Conservation (phyloP, 2,113 vertebrate genomes). For the Phyllostomus hastatus region DNA sequence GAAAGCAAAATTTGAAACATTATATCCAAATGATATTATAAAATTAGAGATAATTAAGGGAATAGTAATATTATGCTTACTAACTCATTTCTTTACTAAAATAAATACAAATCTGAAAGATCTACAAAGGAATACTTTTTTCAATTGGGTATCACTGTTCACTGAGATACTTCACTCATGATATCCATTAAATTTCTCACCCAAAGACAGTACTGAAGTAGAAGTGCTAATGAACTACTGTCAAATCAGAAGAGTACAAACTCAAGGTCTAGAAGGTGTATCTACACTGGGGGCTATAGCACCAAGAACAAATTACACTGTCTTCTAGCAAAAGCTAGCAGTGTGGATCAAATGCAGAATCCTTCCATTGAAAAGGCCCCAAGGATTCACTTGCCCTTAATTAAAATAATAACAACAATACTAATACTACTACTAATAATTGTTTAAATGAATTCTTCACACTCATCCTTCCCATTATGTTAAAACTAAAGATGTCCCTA, state of each 20-base stretch:
- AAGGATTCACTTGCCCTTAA: conserved; percentile 19
- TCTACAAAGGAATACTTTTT: conserved; percentile 4
- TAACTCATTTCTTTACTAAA: conserved; percentile 34
- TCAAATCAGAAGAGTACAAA: conserved; percentile 19
- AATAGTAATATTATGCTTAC: conserved; percentile 5
- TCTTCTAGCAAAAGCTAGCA: conserved; percentile 28
- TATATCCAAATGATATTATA: conserved; percentile 36
- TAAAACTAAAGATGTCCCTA: conserved; percentile 12
- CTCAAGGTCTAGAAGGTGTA: conserved; percentile 5
- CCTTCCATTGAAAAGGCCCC: background rate
- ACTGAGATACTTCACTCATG: background rate
- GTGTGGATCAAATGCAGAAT: conserved; percentile 6
- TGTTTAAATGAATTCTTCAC: conserved; percentile 38
- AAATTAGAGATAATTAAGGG: conserved; percentile 49
- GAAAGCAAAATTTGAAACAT: conserved; percentile 17
- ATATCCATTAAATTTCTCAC: conserved; percentile 27
- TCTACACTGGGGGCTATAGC: background rate
- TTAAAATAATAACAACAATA: background rate
- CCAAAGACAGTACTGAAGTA: background rate
- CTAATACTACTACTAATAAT: background rate
- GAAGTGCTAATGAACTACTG: background rate
- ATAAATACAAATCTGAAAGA: conserved; percentile 41
- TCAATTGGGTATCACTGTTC: background rate
- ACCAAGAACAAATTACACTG: conserved; percentile 41
- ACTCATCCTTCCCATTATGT: background rate